These are phyloP conservation scores for Polyommatus iphigenia DNA, from an alignment of 2,888 invertebrate species.

Conservation along the genomic window DNA sequence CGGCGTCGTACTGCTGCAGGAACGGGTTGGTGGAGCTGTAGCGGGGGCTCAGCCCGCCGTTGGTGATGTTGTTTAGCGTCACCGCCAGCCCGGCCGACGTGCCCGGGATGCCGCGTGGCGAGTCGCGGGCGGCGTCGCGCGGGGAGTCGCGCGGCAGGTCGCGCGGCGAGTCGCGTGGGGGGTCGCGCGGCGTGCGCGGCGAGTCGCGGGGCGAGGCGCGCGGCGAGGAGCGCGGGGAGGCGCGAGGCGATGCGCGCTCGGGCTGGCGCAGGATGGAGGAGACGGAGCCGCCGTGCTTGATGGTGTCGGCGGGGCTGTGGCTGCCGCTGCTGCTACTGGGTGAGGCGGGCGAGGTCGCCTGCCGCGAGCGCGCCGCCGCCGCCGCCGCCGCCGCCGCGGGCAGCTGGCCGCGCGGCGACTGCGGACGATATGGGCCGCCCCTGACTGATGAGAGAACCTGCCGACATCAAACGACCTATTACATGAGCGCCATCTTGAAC, in stretches of 20 bases:
- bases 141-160: constrained; percentile 59
- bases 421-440: constrained; percentile 86
- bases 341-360: constrained; percentile 87
- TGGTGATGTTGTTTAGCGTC: constrained; percentile 76
- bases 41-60: constrained; percentile 59
- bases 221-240: constrained; percentile 60
- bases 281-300: constrained; percentile 82
- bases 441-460: constrained; percentile 86
- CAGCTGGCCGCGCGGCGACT: constrained; percentile 83
- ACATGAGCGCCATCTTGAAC: background rate
- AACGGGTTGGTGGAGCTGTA: constrained; percentile 82
- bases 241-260: constrained; percentile 63
- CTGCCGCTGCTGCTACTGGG: constrained; percentile 93
- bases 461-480: background rate
- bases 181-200: constrained; percentile 65
- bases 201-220: constrained; percentile 70
- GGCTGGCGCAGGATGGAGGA: constrained; percentile 72
- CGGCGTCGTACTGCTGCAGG: constrained; percentile 78
- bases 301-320: constrained; percentile 88
- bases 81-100: constrained; percentile 83
- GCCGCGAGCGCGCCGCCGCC: constrained; percentile 73
- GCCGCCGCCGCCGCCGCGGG: constrained; percentile 62
- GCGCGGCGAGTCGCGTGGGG: constrained; percentile 53
- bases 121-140: constrained; percentile 76
- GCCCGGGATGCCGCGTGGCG: constrained; percentile 78